phyloP scores from a whole-genome alignment of 2,888 invertebrate genomes.

The Rhabditoides inermis region DNA sequence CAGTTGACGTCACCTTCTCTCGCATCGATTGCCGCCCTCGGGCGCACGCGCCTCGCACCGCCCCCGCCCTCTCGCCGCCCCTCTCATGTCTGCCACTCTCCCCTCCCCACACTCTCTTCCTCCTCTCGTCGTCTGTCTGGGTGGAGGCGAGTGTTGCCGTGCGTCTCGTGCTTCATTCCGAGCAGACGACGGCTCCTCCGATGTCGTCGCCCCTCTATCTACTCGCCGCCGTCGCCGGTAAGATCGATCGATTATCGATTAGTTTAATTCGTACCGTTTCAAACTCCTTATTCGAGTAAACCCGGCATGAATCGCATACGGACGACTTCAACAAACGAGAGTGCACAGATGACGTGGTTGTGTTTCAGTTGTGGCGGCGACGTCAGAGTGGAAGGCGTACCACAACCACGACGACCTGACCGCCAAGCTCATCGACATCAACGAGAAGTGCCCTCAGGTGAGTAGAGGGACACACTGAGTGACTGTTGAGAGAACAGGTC shows the following conservation, averaged over 20 bases:
- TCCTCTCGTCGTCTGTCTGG: slow-evolving; percentile 9
- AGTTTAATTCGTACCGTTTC: no score
- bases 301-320: no score
- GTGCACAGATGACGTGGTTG: no score
- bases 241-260: no score
- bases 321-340: no score
- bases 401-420: slow-evolving; percentile 43
- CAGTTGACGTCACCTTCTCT: no score
- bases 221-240: no score
- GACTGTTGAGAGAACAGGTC: no score
- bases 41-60: neutral
- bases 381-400: slow-evolving; percentile 41
- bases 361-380: neutral
- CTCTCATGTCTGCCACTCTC: slow-evolving; percentile 9
- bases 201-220: no score
- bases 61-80: neutral
- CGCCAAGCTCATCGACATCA: slow-evolving; percentile 47
- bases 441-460: slow-evolving; percentile 69
- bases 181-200: slow-evolving; percentile 22
- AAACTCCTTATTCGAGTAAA: no score
- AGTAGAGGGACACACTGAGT: no score
- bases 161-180: slow-evolving; percentile 13
- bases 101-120: slow-evolving; percentile 7
- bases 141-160: slow-evolving; percentile 13
- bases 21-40: no score